phyloP scores from a whole-genome alignment of 1,140 invertebrate genomes.

The Papilio aristodemus region DNA sequence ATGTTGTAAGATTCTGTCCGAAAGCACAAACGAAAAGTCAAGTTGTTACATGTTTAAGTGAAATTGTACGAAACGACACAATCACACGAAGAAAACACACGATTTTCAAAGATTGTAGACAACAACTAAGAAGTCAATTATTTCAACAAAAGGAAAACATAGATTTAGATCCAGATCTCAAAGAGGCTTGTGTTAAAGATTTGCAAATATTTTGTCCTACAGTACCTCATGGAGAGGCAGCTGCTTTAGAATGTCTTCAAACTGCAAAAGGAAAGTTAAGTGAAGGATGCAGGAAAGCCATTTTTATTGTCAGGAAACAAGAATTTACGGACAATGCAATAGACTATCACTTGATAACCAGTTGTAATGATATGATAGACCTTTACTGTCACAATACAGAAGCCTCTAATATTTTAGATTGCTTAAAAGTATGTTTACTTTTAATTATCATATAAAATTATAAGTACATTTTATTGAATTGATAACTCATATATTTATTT shows the following conservation, averaged over 20 bases:
- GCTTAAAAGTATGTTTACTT: slow-evolving; percentile 82
- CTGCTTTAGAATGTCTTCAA: slow-evolving; percentile 94
- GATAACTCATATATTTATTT: slow-evolving; percentile 51
- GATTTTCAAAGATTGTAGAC: slow-evolving; percentile 92
- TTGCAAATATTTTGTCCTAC: slow-evolving; percentile 87
- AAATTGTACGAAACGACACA: slow-evolving; percentile 93
- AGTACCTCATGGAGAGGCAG: slow-evolving; percentile 86
- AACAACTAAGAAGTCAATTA: slow-evolving; percentile 92
- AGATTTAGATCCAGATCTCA: slow-evolving; percentile 90
- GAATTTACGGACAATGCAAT: slow-evolving; percentile 91
- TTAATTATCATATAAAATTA: background rate
- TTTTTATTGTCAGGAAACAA: slow-evolving; percentile 92
- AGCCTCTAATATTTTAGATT: slow-evolving; percentile 85
- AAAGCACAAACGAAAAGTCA: slow-evolving; percentile 90
- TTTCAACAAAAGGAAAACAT: slow-evolving; percentile 94
- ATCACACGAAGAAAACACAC: slow-evolving; percentile 87
- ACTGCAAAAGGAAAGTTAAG: slow-evolving; percentile 85
- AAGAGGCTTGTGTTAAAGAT: slow-evolving; percentile 88
- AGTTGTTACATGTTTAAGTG: slow-evolving; percentile 95
- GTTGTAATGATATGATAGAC: slow-evolving; percentile 92
- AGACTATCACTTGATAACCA: slow-evolving; percentile 91
- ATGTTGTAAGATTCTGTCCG: slow-evolving; percentile 91
- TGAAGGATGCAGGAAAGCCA: slow-evolving; percentile 86
- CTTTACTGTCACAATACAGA: slow-evolving; percentile 88
- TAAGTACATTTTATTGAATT: slow-evolving; percentile 8